These are phyloP conservation scores for Epinephelus lanceolatus DNA, from an alignment of 2,113 vertebrate species.

Conservation along the genomic window DNA sequence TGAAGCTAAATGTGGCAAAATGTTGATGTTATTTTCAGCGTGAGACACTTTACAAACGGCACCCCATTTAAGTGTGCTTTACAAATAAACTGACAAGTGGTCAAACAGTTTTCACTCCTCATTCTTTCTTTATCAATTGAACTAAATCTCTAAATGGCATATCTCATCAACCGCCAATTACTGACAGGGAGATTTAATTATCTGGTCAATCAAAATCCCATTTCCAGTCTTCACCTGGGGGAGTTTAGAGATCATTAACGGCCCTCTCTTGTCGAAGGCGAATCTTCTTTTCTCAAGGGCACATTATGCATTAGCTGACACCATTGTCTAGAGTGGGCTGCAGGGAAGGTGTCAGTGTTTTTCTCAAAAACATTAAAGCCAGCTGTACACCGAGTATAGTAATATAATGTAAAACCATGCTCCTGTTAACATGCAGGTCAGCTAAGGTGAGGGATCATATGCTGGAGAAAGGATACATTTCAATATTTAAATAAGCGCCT, in stretches of 20 bases:
- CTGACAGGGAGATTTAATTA: conserved; percentile 15
- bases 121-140: neutral
- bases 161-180: conserved; percentile 28
- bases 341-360: neutral
- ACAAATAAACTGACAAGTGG: neutral
- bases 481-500: neutral
- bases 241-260: neutral
- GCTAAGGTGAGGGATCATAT: neutral
- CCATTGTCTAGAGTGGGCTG: no score
- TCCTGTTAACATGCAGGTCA: neutral
- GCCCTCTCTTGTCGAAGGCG: neutral
- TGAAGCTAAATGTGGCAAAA: no score
- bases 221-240: conserved; percentile 22
- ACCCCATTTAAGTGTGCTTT: neutral
- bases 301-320: neutral
- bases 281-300: conserved; percentile 20
- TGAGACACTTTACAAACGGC: no score
- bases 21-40: no score
- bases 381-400: neutral
- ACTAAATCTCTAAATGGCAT: neutral
- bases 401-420: neutral
- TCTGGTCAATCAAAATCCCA: conserved; percentile 30
- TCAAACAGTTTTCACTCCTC: neutral
- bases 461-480: neutral
- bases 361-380: neutral